phyloP scores from a whole-genome alignment of 2,113 vertebrate genomes.

The Ancistrus triradiatus region DNA sequence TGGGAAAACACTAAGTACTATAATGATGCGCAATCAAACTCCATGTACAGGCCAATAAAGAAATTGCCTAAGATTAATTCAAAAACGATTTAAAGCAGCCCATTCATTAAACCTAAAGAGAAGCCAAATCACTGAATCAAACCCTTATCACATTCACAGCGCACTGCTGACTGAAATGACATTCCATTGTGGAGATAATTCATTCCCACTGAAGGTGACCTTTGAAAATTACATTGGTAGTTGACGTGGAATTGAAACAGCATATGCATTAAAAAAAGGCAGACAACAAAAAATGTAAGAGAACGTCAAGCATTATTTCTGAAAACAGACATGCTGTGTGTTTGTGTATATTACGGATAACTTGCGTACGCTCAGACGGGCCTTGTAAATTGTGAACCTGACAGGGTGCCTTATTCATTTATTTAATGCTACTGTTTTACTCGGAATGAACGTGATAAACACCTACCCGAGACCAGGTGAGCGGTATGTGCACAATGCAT shows the following conservation, averaged over 20 bases:
- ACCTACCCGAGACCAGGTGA: background rate
- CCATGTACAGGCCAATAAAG: too few relatives aligned
- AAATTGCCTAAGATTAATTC: background rate
- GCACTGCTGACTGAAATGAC: slow-evolving; percentile 37
- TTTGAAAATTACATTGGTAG: slow-evolving; percentile 62
- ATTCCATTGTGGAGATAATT: slow-evolving; percentile 52
- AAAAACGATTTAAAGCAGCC: slow-evolving; percentile 27
- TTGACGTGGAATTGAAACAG: slow-evolving; percentile 35
- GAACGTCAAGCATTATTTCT: slow-evolving; percentile 20
- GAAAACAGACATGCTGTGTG: slow-evolving; percentile 16
- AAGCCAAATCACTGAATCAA: slow-evolving; percentile 50
- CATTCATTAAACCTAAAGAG: too few relatives aligned
- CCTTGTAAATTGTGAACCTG: slow-evolving; percentile 20
- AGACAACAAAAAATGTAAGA: slow-evolving; percentile 23
- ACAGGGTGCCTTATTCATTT: background rate
- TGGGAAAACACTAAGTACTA: background rate
- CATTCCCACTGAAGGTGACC: slow-evolving; percentile 50
- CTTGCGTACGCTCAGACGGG: background rate
- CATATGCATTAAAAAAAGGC: slow-evolving; percentile 30
- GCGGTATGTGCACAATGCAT: too few relatives aligned
- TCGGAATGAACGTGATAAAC: slow-evolving; percentile 7
- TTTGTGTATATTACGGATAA: slow-evolving; percentile 17
- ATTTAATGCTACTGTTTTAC: slow-evolving; percentile 18
- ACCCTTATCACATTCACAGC: slow-evolving; percentile 42
- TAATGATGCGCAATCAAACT: background rate